phyloP scores from a whole-genome alignment of 2,888 invertebrate species.

The Beris morrisii region DNA sequence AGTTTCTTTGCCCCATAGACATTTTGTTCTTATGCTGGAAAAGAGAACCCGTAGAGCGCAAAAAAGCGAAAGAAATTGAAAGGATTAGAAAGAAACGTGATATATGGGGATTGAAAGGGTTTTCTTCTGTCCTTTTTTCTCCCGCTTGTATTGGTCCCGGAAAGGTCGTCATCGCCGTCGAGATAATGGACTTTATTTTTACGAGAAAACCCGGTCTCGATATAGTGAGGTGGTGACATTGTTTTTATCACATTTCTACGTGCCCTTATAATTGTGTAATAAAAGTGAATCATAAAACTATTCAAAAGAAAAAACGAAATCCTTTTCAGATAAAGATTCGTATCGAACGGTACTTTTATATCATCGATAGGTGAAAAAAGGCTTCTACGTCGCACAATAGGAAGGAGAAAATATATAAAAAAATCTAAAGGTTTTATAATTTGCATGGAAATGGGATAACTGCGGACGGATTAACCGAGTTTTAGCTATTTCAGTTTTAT shows the following conservation, averaged over 20 bases:
- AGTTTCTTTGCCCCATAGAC: slow-evolving; percentile 14
- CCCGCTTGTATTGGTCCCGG: slow-evolving; percentile 4
- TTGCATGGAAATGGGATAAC: too few relatives aligned
- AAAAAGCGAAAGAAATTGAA: slow-evolving; percentile 35
- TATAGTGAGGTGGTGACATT: slow-evolving; percentile 32
- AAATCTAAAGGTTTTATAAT: too few relatives aligned
- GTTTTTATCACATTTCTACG: slow-evolving; percentile 38
- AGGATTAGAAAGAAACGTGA: slow-evolving; percentile 39
- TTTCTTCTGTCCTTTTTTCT: slow-evolving; percentile 25
- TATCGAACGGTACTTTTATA: too few relatives aligned
- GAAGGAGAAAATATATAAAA: too few relatives aligned
- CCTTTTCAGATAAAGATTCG: slow-evolving; percentile 8
- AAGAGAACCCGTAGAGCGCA: not conserved
- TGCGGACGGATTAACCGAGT: too few relatives aligned
- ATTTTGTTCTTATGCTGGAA: slow-evolving; percentile 29
- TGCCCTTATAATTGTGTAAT: slow-evolving; percentile 33
- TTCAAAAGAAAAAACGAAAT: slow-evolving; percentile 19
- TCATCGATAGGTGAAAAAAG: too few relatives aligned
- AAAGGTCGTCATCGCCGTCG: slow-evolving; percentile 29
- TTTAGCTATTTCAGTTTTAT: too few relatives aligned
- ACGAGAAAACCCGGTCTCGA: slow-evolving; percentile 14
- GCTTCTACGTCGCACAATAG: too few relatives aligned
- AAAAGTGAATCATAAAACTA: slow-evolving; percentile 33
- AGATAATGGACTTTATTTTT: slow-evolving; percentile 38
- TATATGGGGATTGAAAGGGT: slow-evolving; percentile 38